phyloP scores from a whole-genome alignment of 2,888 invertebrate genomes.

The Phaedon cochleariae region DNA sequence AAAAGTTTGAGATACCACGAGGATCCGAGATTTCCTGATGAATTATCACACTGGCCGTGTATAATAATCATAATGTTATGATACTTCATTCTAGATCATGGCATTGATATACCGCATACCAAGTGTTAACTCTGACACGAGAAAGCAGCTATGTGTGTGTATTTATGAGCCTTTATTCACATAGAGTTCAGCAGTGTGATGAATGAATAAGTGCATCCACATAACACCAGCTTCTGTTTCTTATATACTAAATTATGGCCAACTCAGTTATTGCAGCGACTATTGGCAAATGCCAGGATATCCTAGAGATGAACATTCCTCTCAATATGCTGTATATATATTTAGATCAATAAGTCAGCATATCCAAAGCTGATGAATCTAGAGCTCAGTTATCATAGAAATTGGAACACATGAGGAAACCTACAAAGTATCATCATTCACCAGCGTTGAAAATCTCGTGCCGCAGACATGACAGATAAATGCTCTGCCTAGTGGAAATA shows the following conservation, averaged over 20 bases:
- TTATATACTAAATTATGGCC: background rate
- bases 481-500: background rate
- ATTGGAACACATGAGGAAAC: too few relatives aligned
- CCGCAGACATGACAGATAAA: too few relatives aligned
- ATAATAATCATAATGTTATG: too few relatives aligned
- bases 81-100: too few relatives aligned
- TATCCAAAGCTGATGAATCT: background rate
- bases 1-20: too few relatives aligned
- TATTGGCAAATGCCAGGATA: background rate
- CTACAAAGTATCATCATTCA: too few relatives aligned
- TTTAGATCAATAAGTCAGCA: background rate
- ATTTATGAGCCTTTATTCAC: background rate
- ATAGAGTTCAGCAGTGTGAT: background rate
- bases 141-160: background rate
- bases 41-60: too few relatives aligned
- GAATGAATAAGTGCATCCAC: background rate
- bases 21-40: too few relatives aligned
- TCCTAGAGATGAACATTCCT: background rate
- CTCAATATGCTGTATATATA: too few relatives aligned
- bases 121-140: background rate
- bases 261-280: background rate
- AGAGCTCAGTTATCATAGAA: background rate
- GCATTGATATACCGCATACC: background rate
- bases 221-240: too few relatives aligned
- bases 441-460: too few relatives aligned